These are phyloP conservation scores for Miniopterus natalensis DNA, from an alignment of 2,113 vertebrate species.

Conservation along the genomic window DNA sequence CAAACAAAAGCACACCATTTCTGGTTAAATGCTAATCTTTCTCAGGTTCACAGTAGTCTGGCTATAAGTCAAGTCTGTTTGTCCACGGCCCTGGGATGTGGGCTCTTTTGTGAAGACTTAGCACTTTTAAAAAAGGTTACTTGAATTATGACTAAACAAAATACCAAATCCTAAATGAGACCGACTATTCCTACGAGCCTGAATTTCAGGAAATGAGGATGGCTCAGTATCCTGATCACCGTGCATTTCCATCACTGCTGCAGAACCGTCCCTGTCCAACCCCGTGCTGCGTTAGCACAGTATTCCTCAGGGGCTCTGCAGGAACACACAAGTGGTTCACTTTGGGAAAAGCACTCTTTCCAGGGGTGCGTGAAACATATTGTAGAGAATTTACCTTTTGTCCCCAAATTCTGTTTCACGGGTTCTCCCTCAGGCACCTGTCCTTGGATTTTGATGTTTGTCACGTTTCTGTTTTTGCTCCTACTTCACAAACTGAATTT, in stretches of 20 bases:
- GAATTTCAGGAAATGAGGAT: background rate
- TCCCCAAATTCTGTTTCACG: background rate
- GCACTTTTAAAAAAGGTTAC: background rate
- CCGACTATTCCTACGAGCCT: background rate
- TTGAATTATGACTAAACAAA: background rate
- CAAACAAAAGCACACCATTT: background rate
- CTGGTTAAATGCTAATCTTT: background rate
- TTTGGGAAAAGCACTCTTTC: conserved; percentile 82
- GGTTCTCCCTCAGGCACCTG: background rate
- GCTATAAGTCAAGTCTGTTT: background rate
- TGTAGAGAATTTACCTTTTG: background rate
- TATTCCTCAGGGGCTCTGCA: conserved; percentile 81
- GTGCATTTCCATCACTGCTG: conserved; percentile 76
- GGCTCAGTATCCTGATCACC: background rate
- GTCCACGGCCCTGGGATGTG: background rate
- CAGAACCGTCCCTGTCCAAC: conserved; percentile 85
- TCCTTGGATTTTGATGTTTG: background rate
- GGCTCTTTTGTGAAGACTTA: background rate
- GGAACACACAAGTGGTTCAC: conserved; percentile 87
- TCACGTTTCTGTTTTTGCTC: background rate
- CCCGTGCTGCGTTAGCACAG: background rate
- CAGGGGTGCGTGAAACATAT: conserved; percentile 85
- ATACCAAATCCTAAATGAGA: background rate
- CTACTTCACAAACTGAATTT: background rate
- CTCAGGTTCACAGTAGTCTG: background rate